Conservation (phyloP, 1,140 invertebrate genomes). For the Trichomalopsis sarcophagae region DNA sequence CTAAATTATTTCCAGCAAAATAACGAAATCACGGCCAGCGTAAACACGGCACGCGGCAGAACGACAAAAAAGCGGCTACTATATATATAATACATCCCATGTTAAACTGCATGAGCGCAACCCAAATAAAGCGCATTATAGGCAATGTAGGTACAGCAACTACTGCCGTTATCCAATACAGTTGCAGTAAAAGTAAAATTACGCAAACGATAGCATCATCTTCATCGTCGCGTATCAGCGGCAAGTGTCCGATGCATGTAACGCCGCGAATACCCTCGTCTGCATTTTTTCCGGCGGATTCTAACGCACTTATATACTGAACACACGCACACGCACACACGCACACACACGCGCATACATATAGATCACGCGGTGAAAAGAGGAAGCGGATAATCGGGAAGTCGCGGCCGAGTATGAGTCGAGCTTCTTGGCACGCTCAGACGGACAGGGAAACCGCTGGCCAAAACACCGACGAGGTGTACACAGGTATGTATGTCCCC, state of each 20-base stretch:
- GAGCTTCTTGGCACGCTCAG: background rate
- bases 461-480: background rate
- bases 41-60: too few species aligned
- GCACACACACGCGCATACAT: background rate
- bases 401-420: background rate
- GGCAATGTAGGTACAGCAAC: too few species aligned
- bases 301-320: background rate
- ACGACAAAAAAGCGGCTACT: too few species aligned
- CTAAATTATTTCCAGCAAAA: too few species aligned
- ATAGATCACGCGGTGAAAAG: background rate
- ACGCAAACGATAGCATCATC: constrained; percentile 25
- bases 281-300: background rate
- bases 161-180: background rate
- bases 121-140: too few species aligned
- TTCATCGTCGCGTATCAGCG: background rate
- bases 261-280: background rate
- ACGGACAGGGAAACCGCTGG: background rate
- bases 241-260: background rate
- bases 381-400: constrained; percentile 21
- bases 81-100: too few species aligned
- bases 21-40: too few species aligned
- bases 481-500: background rate
- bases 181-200: background rate
- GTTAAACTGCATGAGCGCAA: too few species aligned
- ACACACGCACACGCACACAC: too few species aligned